Evolutionary conservation across 2,888 invertebrate species (phyloP).

Genomic region (Mesoligia furuncula): DNA sequence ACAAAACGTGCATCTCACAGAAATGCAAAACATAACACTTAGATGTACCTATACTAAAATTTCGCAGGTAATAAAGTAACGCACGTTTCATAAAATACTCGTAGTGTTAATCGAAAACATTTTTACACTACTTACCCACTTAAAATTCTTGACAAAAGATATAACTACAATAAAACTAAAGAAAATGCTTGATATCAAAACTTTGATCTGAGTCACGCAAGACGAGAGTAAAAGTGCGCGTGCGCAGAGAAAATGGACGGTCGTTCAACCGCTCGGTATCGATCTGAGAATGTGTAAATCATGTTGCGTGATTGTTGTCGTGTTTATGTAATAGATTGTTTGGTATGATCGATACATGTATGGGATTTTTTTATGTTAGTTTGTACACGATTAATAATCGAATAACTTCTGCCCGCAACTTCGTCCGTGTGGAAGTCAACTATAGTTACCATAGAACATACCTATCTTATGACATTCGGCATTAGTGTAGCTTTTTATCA

Average conservation of each 20-base stretch:
- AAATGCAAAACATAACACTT: too few species aligned
- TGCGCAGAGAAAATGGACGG: constrained; percentile 72
- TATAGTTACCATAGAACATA: too few species aligned
- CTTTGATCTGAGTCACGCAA: constrained; percentile 54
- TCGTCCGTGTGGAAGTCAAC: too few species aligned
- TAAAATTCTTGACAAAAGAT: constrained; percentile 49
- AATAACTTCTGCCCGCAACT: too few species aligned
- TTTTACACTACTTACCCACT: constrained; percentile 24
- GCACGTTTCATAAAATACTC: background rate
- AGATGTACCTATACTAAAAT: too few species aligned
- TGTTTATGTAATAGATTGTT: constrained; percentile 49
- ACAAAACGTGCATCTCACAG: too few species aligned
- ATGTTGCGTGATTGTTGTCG: constrained; percentile 56
- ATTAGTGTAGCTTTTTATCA: too few species aligned
- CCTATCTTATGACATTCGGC: too few species aligned
- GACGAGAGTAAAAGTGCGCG: constrained; percentile 69
- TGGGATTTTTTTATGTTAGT: constrained; percentile 6
- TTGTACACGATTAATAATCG: too few species aligned
- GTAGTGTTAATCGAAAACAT: background rate
- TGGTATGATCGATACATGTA: constrained; percentile 6
- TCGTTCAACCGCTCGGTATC: constrained; percentile 66
- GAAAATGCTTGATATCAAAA: constrained; percentile 48
- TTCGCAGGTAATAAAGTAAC: too few species aligned
- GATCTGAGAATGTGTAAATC: constrained; percentile 65
- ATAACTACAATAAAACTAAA: constrained; percentile 37